These are phyloP conservation scores for Zeus faber DNA, from an alignment of 2,113 vertebrate genomes.

Conservation along the genomic window DNA sequence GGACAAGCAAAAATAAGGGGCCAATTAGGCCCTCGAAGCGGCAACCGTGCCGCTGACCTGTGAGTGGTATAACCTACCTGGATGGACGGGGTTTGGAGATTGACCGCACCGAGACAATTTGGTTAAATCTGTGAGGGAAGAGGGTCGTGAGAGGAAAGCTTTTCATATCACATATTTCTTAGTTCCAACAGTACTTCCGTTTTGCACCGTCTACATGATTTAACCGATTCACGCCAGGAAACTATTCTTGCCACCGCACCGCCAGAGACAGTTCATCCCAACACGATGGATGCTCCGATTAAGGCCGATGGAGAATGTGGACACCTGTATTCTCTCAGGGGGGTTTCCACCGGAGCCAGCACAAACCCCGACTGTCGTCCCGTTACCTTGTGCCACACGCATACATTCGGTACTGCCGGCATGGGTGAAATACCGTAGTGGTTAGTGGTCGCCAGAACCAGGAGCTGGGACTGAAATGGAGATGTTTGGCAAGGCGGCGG, in stretches of 20 bases:
- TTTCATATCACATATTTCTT: constrained; percentile 48
- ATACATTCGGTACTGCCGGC: constrained; percentile 65
- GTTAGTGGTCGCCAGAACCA: constrained; percentile 43
- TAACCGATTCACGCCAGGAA: too few relatives aligned
- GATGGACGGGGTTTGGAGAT: constrained; percentile 25
- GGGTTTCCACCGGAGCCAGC: constrained; percentile 71
- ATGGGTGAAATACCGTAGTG: constrained; percentile 47
- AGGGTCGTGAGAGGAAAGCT: constrained; percentile 42
- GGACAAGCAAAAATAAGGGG: too few relatives aligned
- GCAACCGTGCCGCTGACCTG: too few relatives aligned
- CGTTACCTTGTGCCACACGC: constrained; percentile 56
- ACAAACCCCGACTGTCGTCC: constrained; percentile 60
- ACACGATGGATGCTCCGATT: constrained; percentile 22
- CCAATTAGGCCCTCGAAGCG: too few relatives aligned
- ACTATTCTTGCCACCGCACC: constrained; percentile 51
- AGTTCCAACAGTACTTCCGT: constrained; percentile 56
- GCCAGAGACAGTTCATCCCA: constrained; percentile 44
- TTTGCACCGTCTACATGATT: constrained; percentile 57
- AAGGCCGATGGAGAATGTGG: constrained; percentile 44
- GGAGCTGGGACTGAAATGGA: too few relatives aligned
- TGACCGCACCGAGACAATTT: constrained; percentile 33
- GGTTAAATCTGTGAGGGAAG: constrained; percentile 35
- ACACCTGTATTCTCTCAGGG: constrained; percentile 70
- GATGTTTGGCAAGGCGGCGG: too few relatives aligned
- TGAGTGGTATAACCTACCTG: too few relatives aligned